phyloP scores from a whole-genome alignment of 2,888 invertebrate genomes.

The Drosophila sordidapex region DNA sequence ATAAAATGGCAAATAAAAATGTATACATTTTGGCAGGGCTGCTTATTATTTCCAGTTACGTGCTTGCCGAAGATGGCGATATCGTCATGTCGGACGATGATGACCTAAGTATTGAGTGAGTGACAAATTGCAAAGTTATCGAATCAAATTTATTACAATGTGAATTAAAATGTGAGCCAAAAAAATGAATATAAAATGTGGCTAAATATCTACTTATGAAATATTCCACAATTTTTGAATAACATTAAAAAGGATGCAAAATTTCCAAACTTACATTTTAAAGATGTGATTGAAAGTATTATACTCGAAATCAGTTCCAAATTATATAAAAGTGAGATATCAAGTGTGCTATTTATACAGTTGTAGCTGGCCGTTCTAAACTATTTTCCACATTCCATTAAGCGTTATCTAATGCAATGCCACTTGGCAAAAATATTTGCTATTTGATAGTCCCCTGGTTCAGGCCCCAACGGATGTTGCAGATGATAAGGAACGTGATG shows the following conservation, averaged over 20 bases:
- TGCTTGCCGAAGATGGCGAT: constrained; percentile 60
- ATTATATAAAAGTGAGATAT: background rate
- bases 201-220: background rate
- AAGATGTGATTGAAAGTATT: background rate
- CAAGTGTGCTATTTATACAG: background rate
- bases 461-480: constrained; percentile 54
- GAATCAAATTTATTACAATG: background rate
- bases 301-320: background rate
- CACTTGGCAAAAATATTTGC: constrained; percentile 37
- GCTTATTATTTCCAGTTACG: constrained; percentile 34
- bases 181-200: background rate
- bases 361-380: background rate
- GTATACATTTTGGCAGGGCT: constrained; percentile 42
- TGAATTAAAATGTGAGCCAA: background rate
- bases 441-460: constrained; percentile 62
- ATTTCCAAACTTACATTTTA: background rate
- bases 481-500: constrained; percentile 71
- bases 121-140: constrained; percentile 2
- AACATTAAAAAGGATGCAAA: background rate
- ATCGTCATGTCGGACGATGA: constrained; percentile 66
- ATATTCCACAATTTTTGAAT: background rate
- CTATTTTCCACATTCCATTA: background rate
- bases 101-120: constrained; percentile 66
- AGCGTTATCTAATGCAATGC: constrained; percentile 31
- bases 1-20: constrained; percentile 51